phyloP scores from a whole-genome alignment of 2,888 invertebrate genomes.

The Leptinotarsa juncta region DNA sequence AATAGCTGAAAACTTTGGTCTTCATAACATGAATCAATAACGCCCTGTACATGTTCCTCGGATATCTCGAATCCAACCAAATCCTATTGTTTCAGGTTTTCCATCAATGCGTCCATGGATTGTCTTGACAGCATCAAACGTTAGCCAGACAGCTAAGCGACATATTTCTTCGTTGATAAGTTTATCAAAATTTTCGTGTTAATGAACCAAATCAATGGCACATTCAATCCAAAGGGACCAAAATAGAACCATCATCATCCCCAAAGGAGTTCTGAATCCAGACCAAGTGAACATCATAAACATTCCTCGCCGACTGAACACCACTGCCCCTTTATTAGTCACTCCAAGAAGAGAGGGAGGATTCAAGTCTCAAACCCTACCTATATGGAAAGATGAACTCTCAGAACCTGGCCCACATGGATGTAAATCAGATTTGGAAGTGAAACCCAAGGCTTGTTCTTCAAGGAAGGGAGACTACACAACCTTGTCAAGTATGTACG shows the following conservation, averaged over 20 bases:
- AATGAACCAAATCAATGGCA: conserved; percentile 25
- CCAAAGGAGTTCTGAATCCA: conserved; percentile 58
- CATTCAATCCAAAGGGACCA: conserved; percentile 19
- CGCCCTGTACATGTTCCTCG: not conserved
- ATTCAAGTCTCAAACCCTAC: conserved; percentile 28
- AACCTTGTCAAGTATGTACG: conserved; percentile 8
- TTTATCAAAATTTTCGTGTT: conserved; percentile 31
- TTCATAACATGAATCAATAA: not conserved
- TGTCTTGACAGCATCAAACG: not conserved
- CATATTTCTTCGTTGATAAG: conserved; percentile 15
- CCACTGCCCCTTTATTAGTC: conserved; percentile 36
- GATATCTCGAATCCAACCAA: not conserved
- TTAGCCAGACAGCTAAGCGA: not conserved
- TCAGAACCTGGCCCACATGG: not conserved
- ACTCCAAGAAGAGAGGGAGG: conserved; percentile 21
- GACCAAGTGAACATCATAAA: conserved; percentile 58
- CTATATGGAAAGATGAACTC: conserved; percentile 39
- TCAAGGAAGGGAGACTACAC: not conserved
- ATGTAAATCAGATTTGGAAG: not conserved
- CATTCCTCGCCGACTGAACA: conserved; percentile 54
- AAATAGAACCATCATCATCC: conserved; percentile 56
- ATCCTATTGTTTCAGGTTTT: not conserved
- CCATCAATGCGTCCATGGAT: not conserved
- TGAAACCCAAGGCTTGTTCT: not conserved
- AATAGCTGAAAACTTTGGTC: no score